These are phyloP conservation scores for Polyommatus iphigenia DNA, from an alignment of 2,888 invertebrate genomes.

Conservation along the genomic window DNA sequence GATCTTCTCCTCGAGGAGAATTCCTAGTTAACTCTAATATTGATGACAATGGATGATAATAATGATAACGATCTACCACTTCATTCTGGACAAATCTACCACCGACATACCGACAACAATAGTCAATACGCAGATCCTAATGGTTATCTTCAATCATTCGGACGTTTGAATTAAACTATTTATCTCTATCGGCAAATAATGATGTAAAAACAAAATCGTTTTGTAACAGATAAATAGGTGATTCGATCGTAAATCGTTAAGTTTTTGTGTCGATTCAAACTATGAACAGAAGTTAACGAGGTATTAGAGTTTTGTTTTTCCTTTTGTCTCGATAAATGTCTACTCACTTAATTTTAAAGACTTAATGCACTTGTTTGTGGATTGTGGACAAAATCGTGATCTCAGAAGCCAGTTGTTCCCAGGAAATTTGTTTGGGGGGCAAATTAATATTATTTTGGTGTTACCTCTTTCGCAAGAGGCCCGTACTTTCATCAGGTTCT, in stretches of 20 bases:
- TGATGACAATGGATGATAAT: too few relatives aligned
- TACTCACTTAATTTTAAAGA: too few relatives aligned
- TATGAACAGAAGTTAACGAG: not conserved
- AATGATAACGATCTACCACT: not conserved
- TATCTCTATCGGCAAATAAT: slow-evolving; percentile 7
- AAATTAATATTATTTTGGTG: too few relatives aligned
- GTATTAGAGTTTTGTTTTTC: not conserved
- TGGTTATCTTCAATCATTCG: slow-evolving; percentile 11
- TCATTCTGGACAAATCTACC: not conserved
- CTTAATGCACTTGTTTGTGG: too few relatives aligned
- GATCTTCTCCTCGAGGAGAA: not conserved
- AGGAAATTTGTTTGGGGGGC: too few relatives aligned
- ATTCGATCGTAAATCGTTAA: not conserved
- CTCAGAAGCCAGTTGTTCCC: too few relatives aligned
- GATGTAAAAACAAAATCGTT: slow-evolving; percentile 15
- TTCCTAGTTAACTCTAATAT: not conserved
- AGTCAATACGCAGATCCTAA: not conserved
- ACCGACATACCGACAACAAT: not conserved
- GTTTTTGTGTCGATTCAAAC: not conserved
- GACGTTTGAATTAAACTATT: slow-evolving; percentile 24
- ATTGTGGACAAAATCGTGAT: too few relatives aligned
- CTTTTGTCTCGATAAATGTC: too few relatives aligned
- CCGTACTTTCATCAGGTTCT: too few relatives aligned
- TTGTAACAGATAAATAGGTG: not conserved
- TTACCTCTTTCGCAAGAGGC: too few relatives aligned